Base-by-base conservation (phyloP, 1,140 invertebrate species). In the Araneus ventricosus region DNA sequence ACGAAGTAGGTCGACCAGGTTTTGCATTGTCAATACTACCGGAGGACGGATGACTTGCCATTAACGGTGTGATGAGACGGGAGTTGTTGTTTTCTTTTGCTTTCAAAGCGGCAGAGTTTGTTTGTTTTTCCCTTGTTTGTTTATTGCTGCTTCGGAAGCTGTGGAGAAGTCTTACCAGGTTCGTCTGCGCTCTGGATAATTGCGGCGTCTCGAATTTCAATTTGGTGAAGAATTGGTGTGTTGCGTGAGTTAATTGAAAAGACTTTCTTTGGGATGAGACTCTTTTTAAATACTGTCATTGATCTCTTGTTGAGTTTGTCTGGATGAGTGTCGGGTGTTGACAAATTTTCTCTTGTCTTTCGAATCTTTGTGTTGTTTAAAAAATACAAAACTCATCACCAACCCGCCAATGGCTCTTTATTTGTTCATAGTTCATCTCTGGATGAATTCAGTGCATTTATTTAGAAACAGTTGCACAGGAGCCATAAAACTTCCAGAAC, bases 1-100 rank as follows among this genome's bases (percentile, higher is more conserved):
- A 45, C 37, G 27, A 82, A 82, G 79, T 82, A 82, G 79, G 79
- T 82, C 79, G 79, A n/a, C 37, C 67, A 34, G 67, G 67, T 75
- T 34, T 75, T 34, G 79, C 14, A 41, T 82, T 82, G 79, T 82
- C 79, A 45, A 82, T 45, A n/a, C n/a, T n/a, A 10, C 79, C 10
- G 41, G 41, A 45, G 41, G 79, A 82, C 0, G 37, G 79, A 82
- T 45, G 67, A 1, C 27, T 75, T 75, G 67, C 17, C 67, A 34
- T 75, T 34, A 75, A 34, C 67, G 10, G 17, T 75, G 27, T 75
- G 67, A 75, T 75, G 67, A 75, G 67, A 75, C 67, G 27, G 27
- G 27, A 34, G 27, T 75, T 75, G 59, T 61, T 61, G 67, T 67
- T 67, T 27, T 67, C 27, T 63, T 63, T 63, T 24, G 61, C 27